Conservation (phyloP, 2,888 invertebrate species). For the Lepidonotus clava region DNA sequence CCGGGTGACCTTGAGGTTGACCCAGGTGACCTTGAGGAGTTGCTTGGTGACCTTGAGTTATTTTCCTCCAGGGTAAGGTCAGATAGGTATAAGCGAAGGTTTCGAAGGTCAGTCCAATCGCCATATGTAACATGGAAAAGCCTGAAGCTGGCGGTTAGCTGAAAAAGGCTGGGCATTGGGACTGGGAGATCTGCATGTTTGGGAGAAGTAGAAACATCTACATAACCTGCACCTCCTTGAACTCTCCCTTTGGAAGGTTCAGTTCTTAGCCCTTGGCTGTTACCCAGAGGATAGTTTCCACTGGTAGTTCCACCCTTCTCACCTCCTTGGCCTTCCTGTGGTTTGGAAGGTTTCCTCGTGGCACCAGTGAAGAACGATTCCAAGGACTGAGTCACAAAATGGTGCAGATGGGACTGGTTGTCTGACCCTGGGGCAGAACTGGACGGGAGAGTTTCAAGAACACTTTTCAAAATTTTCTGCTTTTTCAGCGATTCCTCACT, state of each 20-base stretch:
- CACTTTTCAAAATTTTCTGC: conserved; percentile 24
- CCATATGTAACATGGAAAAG: conserved; percentile 38
- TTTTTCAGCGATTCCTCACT: conserved; percentile 22
- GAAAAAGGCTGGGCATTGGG: neutral
- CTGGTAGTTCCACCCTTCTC: neutral
- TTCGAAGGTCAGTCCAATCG: conserved; percentile 9
- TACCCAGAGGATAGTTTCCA: neutral
- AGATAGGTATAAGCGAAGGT: neutral
- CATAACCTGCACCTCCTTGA: neutral
- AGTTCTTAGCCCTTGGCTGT: neutral
- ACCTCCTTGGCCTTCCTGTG: neutral
- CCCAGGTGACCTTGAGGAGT: neutral
- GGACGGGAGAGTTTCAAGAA: conserved; percentile 20
- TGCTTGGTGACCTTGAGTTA: neutral
- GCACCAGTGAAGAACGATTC: conserved; percentile 10
- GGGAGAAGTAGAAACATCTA: neutral
- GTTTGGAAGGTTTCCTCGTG: neutral
- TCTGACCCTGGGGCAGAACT: neutral
- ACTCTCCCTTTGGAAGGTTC: neutral
- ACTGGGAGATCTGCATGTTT: neutral
- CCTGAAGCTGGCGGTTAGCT: conserved; percentile 24
- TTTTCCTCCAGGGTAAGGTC: neutral
- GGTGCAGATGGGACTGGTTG: neutral
- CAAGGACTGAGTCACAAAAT: conserved; percentile 41
- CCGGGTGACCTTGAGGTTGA: conserved; percentile 23